Percentiles rank a stretch among this genome's conserved stretches.
Conservation (phyloP, 1,140 invertebrate species). For the Trissolcus basalis region DNA sequence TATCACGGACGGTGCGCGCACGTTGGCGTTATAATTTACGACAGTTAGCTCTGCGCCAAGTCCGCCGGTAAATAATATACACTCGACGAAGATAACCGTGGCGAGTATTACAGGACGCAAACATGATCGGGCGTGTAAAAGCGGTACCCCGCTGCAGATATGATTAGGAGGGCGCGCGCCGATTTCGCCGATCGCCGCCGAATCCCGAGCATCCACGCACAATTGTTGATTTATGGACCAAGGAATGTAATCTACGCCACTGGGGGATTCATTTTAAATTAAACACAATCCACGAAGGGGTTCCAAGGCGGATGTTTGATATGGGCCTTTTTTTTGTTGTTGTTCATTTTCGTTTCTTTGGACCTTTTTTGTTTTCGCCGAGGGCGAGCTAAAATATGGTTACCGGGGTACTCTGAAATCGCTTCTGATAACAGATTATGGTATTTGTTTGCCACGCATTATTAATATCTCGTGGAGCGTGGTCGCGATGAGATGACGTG, state of each 20-base stretch:
- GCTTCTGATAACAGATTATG: too few relatives aligned
- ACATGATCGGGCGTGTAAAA: slow-evolving; percentile 31
- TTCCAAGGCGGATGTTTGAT: not conserved
- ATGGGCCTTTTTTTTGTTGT: not conserved
- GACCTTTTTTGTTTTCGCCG: too few relatives aligned
- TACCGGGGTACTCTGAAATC: too few relatives aligned
- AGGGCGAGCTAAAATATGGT: too few relatives aligned
- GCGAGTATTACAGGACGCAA: slow-evolving; percentile 37
- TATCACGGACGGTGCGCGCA: slow-evolving; percentile 26
- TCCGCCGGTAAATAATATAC: slow-evolving; percentile 51
- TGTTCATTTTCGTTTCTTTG: too few relatives aligned
- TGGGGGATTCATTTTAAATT: slow-evolving; percentile 2
- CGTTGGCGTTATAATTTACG: slow-evolving; percentile 54
- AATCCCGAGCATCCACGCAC: slow-evolving; percentile 1
- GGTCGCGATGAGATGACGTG: too few relatives aligned
- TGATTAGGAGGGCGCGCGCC: slow-evolving; percentile 6
- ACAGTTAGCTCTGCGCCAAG: slow-evolving; percentile 33
- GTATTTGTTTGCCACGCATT: too few relatives aligned
- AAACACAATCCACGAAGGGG: not conserved
- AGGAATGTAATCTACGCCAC: slow-evolving; percentile 11
- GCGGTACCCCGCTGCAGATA: slow-evolving; percentile 15
- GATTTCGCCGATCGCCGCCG: slow-evolving; percentile 1
- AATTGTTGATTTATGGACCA: slow-evolving; percentile 7
- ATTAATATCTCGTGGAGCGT: too few relatives aligned
- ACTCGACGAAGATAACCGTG: slow-evolving; percentile 40